phyloP scores from a whole-genome alignment of 2,797 vertebrate genomes.

The Eulemur mongoz region DNA sequence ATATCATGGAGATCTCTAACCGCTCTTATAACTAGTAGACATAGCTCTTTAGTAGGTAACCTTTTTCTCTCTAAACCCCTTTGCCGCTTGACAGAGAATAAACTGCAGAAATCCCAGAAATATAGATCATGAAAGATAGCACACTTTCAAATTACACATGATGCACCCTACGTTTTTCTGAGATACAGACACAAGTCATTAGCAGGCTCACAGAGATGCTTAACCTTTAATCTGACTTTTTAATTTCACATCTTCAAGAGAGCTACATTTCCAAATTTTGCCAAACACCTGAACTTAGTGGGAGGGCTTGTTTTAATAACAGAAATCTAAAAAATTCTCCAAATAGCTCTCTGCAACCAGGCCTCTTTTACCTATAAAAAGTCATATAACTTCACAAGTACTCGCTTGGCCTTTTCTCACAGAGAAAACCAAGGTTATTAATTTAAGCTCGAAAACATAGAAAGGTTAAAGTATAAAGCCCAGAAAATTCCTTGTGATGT shows the following conservation, averaged over 20 bases:
- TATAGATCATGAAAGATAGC: neutral
- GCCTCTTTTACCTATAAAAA: neutral
- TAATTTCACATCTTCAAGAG: neutral
- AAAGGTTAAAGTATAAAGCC: slow-evolving; percentile 36
- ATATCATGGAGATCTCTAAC: neutral
- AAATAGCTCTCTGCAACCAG: neutral
- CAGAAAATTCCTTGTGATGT: neutral
- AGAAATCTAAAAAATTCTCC: neutral
- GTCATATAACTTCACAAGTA: neutral
- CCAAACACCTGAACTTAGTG: neutral
- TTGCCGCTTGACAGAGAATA: neutral
- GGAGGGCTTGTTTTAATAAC: neutral
- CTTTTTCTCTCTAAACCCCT: neutral
- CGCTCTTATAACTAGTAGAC: neutral
- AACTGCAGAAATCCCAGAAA: neutral
- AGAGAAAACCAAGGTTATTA: slow-evolving; percentile 26
- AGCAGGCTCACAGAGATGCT: neutral
- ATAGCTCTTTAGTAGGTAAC: neutral
- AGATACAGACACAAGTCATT: neutral
- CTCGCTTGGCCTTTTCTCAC: neutral
- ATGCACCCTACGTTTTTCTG: neutral
- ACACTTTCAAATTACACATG: neutral
- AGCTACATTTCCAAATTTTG: neutral
- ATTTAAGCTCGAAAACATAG: slow-evolving; percentile 63
- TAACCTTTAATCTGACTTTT: slow-evolving; percentile 4